Base-by-base conservation (phyloP, 2,888 invertebrate genomes). In the Pollenia griseotomentosa region DNA sequence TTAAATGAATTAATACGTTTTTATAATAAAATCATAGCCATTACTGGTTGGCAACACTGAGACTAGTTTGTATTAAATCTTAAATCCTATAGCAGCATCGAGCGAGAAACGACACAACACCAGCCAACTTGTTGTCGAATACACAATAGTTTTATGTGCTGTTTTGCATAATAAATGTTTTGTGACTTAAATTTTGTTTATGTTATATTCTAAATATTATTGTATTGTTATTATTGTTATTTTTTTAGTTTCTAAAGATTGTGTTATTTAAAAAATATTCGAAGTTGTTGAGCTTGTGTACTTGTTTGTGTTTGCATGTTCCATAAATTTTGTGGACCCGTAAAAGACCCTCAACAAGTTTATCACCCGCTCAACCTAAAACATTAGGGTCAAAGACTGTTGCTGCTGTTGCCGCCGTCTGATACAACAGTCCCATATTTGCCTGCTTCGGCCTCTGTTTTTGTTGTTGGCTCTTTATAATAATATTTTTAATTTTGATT, bases 341-440 rank as follows among this genome's bases (percentile, higher is more conserved):
- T 55, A 77, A 83, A 71, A 80, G 84, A 73, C 88, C 88, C 83
- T 88, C 88, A 86, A 81, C 42, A 78, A 81, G 83, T 85, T 85
- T 85, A 79, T 74, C 71, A 81, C 66, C 73, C 82, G 65, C 82
- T 75, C 74, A 74, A 85, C 75, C 78, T 70, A 83, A 84, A 68
- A 78, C 65, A 71, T 63, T 66, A 82, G 86, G 33, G 88, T 88
- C 83, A 88, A 83, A 83, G 55, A 71, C 71, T 83, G 70, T 78
- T 85, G 55, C 10, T 10, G 53, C 42, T 10, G 10, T 40, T 61
- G 11, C 57, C 10, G 53, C 12, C n/a, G 10, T 70, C 59, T 44
- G 61, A 51, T 59, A 33, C 23, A 23, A 23, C 3, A 55, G 33
- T 57, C 51, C 48, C 23, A n/a, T 59, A 61, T 80, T 78, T 80